Evolutionary conservation across 2,113 vertebrate species (phyloP).

Genomic region (Thalassarche chlororhynchos): DNA sequence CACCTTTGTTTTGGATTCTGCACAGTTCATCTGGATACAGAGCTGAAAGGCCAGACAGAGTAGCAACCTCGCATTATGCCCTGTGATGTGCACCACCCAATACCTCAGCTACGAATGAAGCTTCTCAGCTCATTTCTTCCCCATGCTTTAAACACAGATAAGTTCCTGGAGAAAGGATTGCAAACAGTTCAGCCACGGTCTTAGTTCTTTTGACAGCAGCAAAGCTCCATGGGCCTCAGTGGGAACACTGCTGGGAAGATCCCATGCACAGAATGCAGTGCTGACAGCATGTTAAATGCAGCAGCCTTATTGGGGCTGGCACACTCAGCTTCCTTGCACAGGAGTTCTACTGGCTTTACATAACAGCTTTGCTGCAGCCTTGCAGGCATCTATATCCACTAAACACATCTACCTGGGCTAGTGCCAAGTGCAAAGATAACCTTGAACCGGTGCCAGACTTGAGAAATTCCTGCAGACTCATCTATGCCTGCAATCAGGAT

Average conservation of each 20-base stretch:
- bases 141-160: background rate
- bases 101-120: background rate
- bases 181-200: fast-evolving
- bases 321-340: background rate
- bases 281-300: background rate
- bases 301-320: background rate
- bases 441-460: background rate
- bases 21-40: background rate
- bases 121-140: background rate
- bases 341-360: background rate
- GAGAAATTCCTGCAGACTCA: background rate
- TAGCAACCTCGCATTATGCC: background rate
- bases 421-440: background rate
- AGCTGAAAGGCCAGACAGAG: background rate
- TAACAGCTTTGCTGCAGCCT: background rate
- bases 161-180: background rate
- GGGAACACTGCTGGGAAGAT: background rate
- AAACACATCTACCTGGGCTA: background rate
- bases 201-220: background rate
- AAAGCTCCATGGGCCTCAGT: background rate
- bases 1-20: background rate
- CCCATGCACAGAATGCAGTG: background rate
- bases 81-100: background rate
- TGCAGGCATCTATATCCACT: background rate
- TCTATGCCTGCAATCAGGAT: background rate